phyloP scores from a whole-genome alignment of 2,797 vertebrate genomes.

The Acanthornis magna region DNA sequence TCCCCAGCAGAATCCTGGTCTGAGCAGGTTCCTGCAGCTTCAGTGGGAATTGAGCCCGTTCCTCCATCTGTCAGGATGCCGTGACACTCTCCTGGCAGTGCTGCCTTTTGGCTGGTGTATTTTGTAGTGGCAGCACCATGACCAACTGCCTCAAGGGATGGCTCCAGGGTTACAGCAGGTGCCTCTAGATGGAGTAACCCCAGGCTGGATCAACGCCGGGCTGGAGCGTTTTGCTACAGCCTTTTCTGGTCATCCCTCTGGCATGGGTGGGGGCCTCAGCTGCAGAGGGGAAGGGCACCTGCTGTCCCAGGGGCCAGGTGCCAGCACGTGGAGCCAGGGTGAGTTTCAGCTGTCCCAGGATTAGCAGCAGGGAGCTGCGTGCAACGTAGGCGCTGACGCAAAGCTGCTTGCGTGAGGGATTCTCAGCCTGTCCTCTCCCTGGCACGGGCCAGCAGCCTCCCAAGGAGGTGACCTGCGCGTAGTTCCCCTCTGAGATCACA shows the following conservation, averaged over 20 bases:
- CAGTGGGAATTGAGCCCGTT: not conserved
- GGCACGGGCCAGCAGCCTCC: not conserved
- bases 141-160: fast-evolving
- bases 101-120: not conserved
- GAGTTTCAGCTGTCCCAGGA: not conserved
- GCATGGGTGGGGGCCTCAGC: not conserved
- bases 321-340: not conserved
- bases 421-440: not conserved
- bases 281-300: not conserved
- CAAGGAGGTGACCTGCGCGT: fast-evolving
- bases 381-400: not conserved
- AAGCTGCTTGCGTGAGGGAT: not conserved
- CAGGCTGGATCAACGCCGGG: not conserved
- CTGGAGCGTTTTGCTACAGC: not conserved
- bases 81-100: not conserved
- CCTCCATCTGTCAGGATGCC: not conserved
- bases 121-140: not conserved
- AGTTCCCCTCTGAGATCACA: not conserved
- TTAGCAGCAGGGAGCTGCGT: not conserved
- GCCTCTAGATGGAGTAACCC: not conserved
- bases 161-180: not conserved
- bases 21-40: not conserved
- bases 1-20: not conserved
- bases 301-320: not conserved
- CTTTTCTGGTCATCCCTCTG: conserved; percentile 23